phyloP scores from a whole-genome alignment of 2,113 vertebrate species.

The Rhinopomastus cyanomelas region DNA sequence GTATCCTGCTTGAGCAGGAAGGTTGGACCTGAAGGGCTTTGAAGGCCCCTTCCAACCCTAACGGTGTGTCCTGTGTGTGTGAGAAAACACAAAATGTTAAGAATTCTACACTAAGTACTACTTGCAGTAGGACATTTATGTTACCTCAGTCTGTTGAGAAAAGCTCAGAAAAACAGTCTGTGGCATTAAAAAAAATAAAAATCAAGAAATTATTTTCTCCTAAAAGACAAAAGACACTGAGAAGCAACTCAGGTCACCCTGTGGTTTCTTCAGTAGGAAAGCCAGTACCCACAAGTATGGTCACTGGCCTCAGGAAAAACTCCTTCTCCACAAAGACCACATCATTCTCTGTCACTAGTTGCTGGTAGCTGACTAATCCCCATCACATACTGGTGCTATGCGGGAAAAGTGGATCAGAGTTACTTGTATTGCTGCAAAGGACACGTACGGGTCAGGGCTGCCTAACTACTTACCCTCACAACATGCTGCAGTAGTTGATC shows the following conservation, averaged over 20 bases:
- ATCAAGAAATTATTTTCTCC: not conserved
- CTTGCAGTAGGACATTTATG: not conserved
- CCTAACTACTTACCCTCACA: not conserved
- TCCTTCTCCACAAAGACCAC: not conserved
- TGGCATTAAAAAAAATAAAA: not conserved
- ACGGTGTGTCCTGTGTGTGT: too few relatives aligned
- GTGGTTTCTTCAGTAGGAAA: not conserved
- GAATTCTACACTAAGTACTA: not conserved
- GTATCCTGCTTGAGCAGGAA: too few relatives aligned
- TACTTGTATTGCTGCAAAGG: not conserved
- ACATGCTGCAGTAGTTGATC: not conserved
- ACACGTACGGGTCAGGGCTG: not conserved
- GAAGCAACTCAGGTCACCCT: not conserved
- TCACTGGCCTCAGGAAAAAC: not conserved
- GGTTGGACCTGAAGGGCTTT: too few relatives aligned
- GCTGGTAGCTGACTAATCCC: not conserved
- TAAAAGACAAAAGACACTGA: not conserved
- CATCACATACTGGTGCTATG: not conserved
- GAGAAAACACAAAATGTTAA: accelerated
- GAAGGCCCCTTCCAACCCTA: too few relatives aligned
- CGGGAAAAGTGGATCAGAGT: not conserved
- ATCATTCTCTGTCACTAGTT: not conserved
- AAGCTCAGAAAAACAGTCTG: not conserved
- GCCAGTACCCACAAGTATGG: not conserved
- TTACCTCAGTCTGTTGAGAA: not conserved